These are phyloP conservation scores for Apantesis nais DNA, from an alignment of 2,888 invertebrate species.

Conservation along the genomic window DNA sequence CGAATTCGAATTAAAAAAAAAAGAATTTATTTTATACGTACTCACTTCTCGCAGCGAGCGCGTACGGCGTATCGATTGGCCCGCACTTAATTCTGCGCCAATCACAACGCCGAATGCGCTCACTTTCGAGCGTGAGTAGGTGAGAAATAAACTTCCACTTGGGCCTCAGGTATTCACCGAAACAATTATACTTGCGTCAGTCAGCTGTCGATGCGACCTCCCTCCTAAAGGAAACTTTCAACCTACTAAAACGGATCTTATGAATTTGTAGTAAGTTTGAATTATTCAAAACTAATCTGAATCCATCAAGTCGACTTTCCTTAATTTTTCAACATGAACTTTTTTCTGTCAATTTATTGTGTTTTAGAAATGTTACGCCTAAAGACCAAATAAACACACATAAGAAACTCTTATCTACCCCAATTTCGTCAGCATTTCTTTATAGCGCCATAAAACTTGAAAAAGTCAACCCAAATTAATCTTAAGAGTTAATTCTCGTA, in stretches of 20 bases:
- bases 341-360: neutral
- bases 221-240: neutral
- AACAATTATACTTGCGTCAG: neutral
- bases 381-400: neutral
- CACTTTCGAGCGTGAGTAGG: no score
- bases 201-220: neutral
- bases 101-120: no score
- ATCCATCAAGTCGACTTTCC: neutral
- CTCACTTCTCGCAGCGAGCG: no score
- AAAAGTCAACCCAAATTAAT: constrained; percentile 28
- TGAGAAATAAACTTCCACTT: no score
- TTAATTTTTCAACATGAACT: neutral
- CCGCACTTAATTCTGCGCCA: no score
- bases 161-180: neutral
- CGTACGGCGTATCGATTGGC: no score
- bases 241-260: neutral
- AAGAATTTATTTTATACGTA: no score
- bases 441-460: constrained; percentile 26
- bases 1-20: no score
- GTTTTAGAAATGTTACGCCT: neutral
- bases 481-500: constrained; percentile 29
- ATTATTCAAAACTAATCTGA: neutral
- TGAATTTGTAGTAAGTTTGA: neutral
- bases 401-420: neutral
- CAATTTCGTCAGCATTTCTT: constrained; percentile 13